These are phyloP conservation scores for Catostomus latipinnis DNA, from an alignment of 2,797 vertebrate genomes.

Conservation along the genomic window DNA sequence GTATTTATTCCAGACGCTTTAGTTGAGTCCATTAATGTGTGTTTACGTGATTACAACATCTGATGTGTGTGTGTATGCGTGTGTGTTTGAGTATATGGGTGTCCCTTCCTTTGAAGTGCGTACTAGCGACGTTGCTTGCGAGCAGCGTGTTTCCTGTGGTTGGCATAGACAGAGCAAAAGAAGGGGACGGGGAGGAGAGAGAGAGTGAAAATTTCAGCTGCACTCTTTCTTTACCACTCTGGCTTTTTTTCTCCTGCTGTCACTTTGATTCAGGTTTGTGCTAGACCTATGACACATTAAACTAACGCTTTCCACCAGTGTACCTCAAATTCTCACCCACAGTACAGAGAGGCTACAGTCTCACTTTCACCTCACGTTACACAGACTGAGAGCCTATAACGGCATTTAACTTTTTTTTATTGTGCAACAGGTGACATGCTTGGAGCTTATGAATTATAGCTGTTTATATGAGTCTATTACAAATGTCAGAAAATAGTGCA, in stretches of 20 bases:
- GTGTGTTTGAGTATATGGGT: slow-evolving; percentile 30
- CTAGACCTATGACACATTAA: slow-evolving; percentile 56
- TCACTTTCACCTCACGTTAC: slow-evolving; percentile 4
- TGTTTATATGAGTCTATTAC: slow-evolving; percentile 1
- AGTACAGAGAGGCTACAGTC: slow-evolving; percentile 16
- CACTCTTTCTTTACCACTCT: slow-evolving; percentile 43
- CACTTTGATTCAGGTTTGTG: slow-evolving; percentile 51
- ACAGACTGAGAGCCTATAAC: slow-evolving; percentile 11
- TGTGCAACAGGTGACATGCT: slow-evolving; percentile 12
- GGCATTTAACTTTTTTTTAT: slow-evolving; percentile 10
- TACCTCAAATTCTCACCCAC: slow-evolving; percentile 29
- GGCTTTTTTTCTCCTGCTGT: slow-evolving; percentile 45
- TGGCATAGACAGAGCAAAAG: slow-evolving; percentile 40
- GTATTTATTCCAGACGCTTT: slow-evolving; percentile 15
- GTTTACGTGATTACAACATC: slow-evolving; percentile 56
- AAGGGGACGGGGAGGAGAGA: slow-evolving; percentile 24
- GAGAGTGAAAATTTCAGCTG: slow-evolving; percentile 46
- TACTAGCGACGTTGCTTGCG: slow-evolving; percentile 53
- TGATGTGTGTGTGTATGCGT: slow-evolving; percentile 47
- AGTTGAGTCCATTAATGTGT: slow-evolving; percentile 26
- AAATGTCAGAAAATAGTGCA: not conserved
- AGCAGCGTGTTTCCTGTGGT: slow-evolving; percentile 61
- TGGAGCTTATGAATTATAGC: not conserved
- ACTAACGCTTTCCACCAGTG: slow-evolving; percentile 48
- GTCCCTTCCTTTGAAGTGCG: slow-evolving; percentile 59